These are phyloP conservation scores for Amblyornis subalaris DNA, from an alignment of 2,113 vertebrate species.

Conservation along the genomic window DNA sequence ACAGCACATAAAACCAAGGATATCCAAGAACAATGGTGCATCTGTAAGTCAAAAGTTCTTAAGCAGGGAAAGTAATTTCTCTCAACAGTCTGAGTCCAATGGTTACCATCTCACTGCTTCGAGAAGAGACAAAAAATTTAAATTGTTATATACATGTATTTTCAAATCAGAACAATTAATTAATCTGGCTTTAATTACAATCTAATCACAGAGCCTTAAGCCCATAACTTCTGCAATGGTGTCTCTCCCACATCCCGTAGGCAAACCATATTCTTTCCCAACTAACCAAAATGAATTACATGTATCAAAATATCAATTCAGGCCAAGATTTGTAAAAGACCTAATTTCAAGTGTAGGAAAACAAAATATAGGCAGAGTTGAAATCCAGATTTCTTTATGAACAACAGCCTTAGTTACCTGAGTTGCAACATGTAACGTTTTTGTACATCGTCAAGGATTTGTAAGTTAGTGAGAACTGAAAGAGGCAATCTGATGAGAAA, in stretches of 20 bases:
- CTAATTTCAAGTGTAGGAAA: neutral
- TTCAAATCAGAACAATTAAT: neutral
- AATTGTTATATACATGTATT: neutral
- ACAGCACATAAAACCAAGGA: accelerated
- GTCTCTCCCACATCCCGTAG: neutral
- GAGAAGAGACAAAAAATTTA: neutral
- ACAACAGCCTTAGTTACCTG: neutral
- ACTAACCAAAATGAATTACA: neutral
- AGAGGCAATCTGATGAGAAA: neutral
- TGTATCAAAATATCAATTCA: neutral
- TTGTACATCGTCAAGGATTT: neutral
- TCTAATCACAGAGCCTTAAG: neutral
- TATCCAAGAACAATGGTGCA: neutral
- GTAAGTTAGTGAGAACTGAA: neutral
- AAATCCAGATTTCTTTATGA: neutral
- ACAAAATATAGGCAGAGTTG: neutral
- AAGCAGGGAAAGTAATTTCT: neutral
- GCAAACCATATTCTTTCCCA: neutral
- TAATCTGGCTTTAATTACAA: neutral
- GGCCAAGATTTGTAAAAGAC: neutral
- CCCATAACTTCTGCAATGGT: neutral
- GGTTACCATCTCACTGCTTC: neutral
- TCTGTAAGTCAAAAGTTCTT: neutral
- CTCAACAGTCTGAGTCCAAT: neutral
- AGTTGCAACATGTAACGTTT: neutral